Evolutionary conservation across 92 coral and sea anemone species (phyloP), one percentile per base, ranked within the genome.

Genomic region (Isaurus tuberculatus): DNA sequence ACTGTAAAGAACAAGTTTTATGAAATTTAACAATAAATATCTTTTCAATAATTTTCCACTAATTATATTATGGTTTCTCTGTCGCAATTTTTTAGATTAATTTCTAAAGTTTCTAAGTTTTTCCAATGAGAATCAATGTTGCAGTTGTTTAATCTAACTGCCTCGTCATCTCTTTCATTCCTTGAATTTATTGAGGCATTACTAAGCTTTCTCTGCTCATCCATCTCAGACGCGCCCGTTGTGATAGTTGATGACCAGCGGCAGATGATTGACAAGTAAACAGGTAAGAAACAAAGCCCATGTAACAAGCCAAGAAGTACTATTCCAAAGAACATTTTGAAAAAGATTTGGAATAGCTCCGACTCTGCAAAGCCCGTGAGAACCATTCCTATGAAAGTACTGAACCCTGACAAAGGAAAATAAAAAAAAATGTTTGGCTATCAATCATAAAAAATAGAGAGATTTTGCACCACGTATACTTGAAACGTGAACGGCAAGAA

Each of bases 331-430:
- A 92, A 92, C 95, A 92, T 92, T 63, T 85, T 88, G 83, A 92
- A 92, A 67, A 92, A 92, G 84, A 92, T 90, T 16, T 92, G 65
- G 88, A 92, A 90, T 63, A 92, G 48, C 75, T 92, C 89, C 28
- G 93, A 87, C 29, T 92, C 77, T 10, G 95, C 90, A 60, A 92
- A 92, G 31, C 88, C 95, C 27, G 88, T 75, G 40, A 92, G 85
- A 4, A 84, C 89, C 95, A 92, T 92, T 2, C 95, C 95, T 37
- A 92, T 83, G 77, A 92, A 92, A 11, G 95, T 92, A 55, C 95
- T 92, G 17, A 86, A 75, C 8, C 95, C 95, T 92, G 72, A 0
- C 67, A 61, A 17, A 7, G 46, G 46, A 40, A 55, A 55, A 19
- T 20, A 51, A 51, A 6, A 51, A 55, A 55, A 55, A 4, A n/a